Base-by-base conservation (phyloP, 2,797 vertebrate genomes). In the Sebastes itinus region DNA sequence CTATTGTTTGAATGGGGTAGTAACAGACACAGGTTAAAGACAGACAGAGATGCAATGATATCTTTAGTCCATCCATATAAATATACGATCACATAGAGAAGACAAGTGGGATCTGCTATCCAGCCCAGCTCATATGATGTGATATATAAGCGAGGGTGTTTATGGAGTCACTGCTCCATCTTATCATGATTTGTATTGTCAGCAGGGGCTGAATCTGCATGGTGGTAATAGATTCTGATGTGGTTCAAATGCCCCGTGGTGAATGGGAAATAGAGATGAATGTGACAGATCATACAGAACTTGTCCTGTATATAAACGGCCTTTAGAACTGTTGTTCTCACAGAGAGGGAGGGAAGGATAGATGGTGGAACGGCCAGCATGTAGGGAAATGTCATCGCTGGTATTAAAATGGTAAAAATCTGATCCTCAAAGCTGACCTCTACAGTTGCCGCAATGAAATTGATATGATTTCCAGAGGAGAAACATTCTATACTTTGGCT, bases 171-270 rank as follows among this genome's bases (percentile, higher is more conserved):
- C 88, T 87, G 87, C 91, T 92, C 92, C 91, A 91, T 94, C 91
- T 93, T 92, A 94, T 94, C 91, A 83, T 94, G 91, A 95, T 95
- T 93, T 95, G 93, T 95, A 92, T 90, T 94, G 92, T 94, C 93
- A 92, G 86, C 81, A 42, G 85, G 87, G 86, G 91, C 85, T 88
- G 91, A 92, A 95, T 94, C 91, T 93, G 90, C 93, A 92, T 94
- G 92, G 87, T 80, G 87, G 89, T 94, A 93, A 95, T 93, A 92
- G 94, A 94, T 92, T 93, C 88, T 92, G 91, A 94, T 91, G 92
- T 89, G 88, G 89, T 93, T 95, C 93, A 92, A 94, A 95, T 93
- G 94, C 85, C 94, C 91, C 66, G 75, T 81, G 80, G 93, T 94
- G 92, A 93, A 93, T 84, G 87, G 81, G 88, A 92, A 93, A 94